These are phyloP conservation scores for Trididemnum clinides DNA, from an alignment of 23 tunicate species.

Conservation along the genomic window DNA sequence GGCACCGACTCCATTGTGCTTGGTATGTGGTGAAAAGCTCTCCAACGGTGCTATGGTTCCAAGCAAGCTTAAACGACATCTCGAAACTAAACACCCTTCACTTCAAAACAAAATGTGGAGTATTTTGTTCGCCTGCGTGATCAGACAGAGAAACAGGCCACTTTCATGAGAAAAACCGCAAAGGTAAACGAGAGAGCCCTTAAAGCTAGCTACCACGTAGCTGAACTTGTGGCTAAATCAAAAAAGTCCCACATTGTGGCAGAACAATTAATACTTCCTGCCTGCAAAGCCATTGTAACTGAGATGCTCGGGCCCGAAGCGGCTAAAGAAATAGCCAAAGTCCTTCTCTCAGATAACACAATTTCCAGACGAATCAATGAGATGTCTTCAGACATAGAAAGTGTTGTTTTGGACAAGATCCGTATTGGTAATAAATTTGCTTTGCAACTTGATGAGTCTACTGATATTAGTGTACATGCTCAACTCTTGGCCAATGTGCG, in stretches of 20 bases:
- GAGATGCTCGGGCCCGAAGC: constrained; percentile 54
- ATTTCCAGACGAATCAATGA: constrained; percentile 41
- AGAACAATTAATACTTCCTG: constrained; percentile 46
- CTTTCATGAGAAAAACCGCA: constrained; percentile 45
- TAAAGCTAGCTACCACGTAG: constrained; percentile 37
- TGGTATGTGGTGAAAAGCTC: constrained; percentile 46
- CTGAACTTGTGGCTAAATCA: constrained; percentile 56
- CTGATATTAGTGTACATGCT: constrained; percentile 49
- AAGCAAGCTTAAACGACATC: constrained; percentile 44
- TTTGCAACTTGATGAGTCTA: constrained; percentile 47
- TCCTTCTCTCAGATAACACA: constrained; percentile 49
- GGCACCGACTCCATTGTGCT: constrained; percentile 48
- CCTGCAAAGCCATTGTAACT: constrained; percentile 48
- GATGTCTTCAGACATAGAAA: constrained; percentile 38
- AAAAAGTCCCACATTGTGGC: constrained; percentile 49
- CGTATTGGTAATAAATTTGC: constrained; percentile 23
- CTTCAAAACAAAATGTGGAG: constrained; percentile 32
- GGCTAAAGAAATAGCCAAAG: constrained; percentile 42
- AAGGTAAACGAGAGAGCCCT: constrained; percentile 20
- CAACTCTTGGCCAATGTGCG: constrained; percentile 51
- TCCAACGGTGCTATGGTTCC: constrained; percentile 54
- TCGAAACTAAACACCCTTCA: constrained; percentile 55
- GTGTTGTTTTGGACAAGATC: constrained; percentile 20
- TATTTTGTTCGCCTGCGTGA: constrained; percentile 52
- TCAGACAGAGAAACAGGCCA: constrained; percentile 25